phyloP scores from a whole-genome alignment of 2,888 invertebrate genomes.

The Molorchus minor region DNA sequence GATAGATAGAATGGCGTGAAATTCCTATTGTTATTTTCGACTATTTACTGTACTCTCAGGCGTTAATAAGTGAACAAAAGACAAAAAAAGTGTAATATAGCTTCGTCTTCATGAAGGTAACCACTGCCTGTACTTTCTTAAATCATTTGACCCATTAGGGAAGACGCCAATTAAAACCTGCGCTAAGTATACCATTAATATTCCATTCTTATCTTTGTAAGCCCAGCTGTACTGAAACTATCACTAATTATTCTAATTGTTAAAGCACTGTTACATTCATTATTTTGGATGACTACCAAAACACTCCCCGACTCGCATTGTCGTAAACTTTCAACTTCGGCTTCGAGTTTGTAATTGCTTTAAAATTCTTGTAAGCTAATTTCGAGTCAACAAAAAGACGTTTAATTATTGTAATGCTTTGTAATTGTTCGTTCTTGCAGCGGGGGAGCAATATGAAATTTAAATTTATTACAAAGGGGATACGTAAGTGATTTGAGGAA shows the following conservation, averaged over 20 bases:
- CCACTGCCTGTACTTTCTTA: no score
- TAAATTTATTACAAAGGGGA: neutral
- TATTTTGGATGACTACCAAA: slow-evolving; percentile 32
- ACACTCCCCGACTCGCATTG: slow-evolving; percentile 18
- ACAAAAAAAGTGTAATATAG: no score
- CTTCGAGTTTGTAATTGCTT: slow-evolving; percentile 29
- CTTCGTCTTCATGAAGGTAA: no score
- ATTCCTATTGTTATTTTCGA: no score
- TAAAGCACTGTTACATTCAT: slow-evolving; percentile 19
- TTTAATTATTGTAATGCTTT: slow-evolving; percentile 19
- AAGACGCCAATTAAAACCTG: no score
- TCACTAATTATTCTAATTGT: slow-evolving; percentile 28
- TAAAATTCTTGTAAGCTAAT: slow-evolving; percentile 30
- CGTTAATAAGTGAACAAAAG: no score
- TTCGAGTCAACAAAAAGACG: slow-evolving; percentile 23
- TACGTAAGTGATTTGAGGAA: neutral
- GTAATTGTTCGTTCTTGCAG: neutral
- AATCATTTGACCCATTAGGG: no score
- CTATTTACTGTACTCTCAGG: no score
- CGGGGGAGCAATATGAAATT: neutral
- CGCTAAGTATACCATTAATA: slow-evolving; percentile 4
- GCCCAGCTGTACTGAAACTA: slow-evolving; percentile 11
- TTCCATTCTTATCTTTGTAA: slow-evolving; percentile 6
- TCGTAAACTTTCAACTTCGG: slow-evolving; percentile 25
- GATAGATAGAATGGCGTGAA: no score